Evolutionary conservation across 2,888 invertebrate genomes (phyloP), one percentile per base, ranked within the genome.

Genomic region (Campopleginae sp.): DNA sequence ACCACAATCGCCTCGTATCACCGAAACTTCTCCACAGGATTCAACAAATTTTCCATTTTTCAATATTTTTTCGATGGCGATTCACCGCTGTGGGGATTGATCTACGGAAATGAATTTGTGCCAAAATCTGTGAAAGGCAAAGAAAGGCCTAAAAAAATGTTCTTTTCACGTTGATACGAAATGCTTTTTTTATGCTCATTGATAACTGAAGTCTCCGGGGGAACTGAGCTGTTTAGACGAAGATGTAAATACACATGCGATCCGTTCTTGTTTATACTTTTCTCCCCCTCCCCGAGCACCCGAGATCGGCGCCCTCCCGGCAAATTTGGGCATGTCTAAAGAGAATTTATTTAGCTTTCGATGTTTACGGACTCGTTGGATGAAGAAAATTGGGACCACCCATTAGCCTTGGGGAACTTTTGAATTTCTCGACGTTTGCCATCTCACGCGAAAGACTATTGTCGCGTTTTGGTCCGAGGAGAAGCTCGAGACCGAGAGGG

Each of bases 1-100:
- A 65, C 74, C 70, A 66, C 75, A 79, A 65, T 70, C 27, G 46
- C 23, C 79, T 82, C 65, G 44, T 54, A 63, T 72, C 68, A 72
- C 77, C 70, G 17, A 58, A 14, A 58, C 12, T 70, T n/a, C 31
- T 10, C 33, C 58, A 54, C 46, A 68, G 38, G 58, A 17, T 61
- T 31, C 1, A 61, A 12, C 12, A 23, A 54, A 54, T 51, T 19
- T 8, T 23, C 8, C 0, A 51, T 7, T 19, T 19, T 51, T 19
- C 2, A 10, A 19, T 0, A 4, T 33, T 33, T 51, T 10, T 1
- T 23, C 54, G 10, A 0, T 23, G 54, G 23, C 1, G 23, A 54
- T 54, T 27, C 10, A 54, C 23, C 23, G 10, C 23, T 54, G 33
- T 33, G 23, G 12, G 23, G 10, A 12, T 19, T 3, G 23, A 27